A percentile compares a stretch with the other conserved stretches of the same genome.
These are phyloP conservation scores for Reticulitermes lucifugus DNA, from an alignment of 2,888 invertebrate genomes.

Conservation along the genomic window DNA sequence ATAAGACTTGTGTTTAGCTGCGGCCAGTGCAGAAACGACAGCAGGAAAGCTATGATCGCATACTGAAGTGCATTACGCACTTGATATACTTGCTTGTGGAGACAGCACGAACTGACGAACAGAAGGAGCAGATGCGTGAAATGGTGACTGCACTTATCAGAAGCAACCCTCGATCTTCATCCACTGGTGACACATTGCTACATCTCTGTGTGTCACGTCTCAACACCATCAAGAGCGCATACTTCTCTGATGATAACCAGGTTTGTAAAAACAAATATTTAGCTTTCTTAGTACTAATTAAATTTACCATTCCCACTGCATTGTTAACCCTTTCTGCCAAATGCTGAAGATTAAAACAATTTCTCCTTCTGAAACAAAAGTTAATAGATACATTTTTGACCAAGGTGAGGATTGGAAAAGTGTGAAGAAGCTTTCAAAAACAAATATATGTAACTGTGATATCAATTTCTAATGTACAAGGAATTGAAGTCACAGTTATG, in stretches of 20 bases:
- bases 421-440: too few relatives aligned
- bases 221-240: constrained; percentile 82
- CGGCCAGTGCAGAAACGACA: constrained; percentile 82
- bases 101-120: constrained; percentile 68
- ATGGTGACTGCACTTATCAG: constrained; percentile 71
- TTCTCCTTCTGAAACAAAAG: too few relatives aligned
- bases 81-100: constrained; percentile 77
- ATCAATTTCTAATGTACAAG: too few relatives aligned
- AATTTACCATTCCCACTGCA: too few relatives aligned
- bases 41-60: constrained; percentile 84
- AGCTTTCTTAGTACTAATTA: background rate
- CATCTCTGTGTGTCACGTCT: constrained; percentile 85
- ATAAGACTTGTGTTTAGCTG: constrained; percentile 61
- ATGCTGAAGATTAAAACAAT: too few relatives aligned
- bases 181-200: constrained; percentile 80
- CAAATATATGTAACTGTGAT: too few relatives aligned
- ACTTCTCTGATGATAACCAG: constrained; percentile 78
- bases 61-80: constrained; percentile 83
- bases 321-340: too few relatives aligned
- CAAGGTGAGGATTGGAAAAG: too few relatives aligned
- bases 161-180: constrained; percentile 75
- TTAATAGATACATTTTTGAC: too few relatives aligned
- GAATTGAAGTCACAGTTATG: too few relatives aligned
- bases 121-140: constrained; percentile 64
- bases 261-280: constrained; percentile 59